These are phyloP conservation scores for Microplitis deprimator DNA, from an alignment of 2,888 invertebrate genomes.

Conservation along the genomic window DNA sequence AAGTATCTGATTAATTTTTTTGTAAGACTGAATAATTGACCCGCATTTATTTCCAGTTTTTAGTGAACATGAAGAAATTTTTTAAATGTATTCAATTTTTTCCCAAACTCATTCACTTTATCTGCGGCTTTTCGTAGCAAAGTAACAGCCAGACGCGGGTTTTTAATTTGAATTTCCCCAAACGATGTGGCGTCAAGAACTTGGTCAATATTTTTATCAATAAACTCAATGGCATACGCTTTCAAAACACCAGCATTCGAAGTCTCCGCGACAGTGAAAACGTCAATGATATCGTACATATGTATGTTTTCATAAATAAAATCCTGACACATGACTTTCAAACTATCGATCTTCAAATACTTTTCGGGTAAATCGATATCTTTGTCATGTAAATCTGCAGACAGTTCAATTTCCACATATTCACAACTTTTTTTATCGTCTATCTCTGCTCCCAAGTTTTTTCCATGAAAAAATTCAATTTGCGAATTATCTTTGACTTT, in stretches of 20 bases:
- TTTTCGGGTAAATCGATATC: background rate
- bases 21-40: too few species aligned
- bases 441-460: background rate
- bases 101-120: background rate
- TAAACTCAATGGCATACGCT: background rate
- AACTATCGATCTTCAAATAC: background rate
- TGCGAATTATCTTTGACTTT: background rate
- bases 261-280: background rate
- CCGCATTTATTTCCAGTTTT: too few species aligned
- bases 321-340: background rate
- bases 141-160: background rate
- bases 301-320: background rate
- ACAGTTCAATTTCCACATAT: background rate
- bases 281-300: background rate
- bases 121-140: background rate
- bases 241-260: background rate
- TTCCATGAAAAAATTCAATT: background rate
- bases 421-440: background rate
- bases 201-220: background rate
- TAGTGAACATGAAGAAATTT: background rate
- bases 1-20: too few species aligned
- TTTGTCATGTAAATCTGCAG: background rate
- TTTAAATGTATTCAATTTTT: background rate
- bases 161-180: background rate
- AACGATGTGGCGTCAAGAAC: background rate